Conservation (phyloP, 2,888 invertebrate species). For the Tenthredo notha region DNA sequence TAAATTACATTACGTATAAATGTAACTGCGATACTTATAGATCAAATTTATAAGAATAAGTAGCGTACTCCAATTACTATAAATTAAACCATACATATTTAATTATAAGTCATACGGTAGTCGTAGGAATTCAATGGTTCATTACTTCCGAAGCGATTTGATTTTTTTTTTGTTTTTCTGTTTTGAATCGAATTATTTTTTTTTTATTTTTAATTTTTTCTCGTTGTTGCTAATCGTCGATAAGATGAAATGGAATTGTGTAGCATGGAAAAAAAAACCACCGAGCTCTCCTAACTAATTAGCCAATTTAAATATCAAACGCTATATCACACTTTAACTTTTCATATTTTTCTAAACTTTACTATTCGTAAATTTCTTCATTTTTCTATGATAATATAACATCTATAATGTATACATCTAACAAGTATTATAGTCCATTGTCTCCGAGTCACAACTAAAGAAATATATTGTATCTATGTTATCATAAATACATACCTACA, state of each 20-base stretch:
- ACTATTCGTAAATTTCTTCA: neutral
- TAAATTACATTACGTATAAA: constrained; percentile 42
- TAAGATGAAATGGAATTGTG: constrained; percentile 20
- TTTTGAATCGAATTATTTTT: neutral
- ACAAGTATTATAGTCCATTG: neutral
- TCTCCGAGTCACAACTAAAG: neutral
- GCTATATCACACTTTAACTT: constrained; percentile 33
- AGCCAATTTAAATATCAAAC: constrained; percentile 18
- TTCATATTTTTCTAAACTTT: constrained; percentile 29
- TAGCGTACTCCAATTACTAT: constrained; percentile 46
- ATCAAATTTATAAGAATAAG: constrained; percentile 47
- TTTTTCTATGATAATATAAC: constrained; percentile 17
- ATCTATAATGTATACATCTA: neutral
- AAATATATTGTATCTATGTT: neutral
- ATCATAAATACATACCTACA: neutral
- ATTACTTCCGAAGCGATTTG: neutral
- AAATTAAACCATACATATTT: constrained; percentile 42
- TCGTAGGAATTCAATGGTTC: constrained; percentile 41
- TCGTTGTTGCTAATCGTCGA: neutral
- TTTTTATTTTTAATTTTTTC: neutral
- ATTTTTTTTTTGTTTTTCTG: constrained; percentile 9
- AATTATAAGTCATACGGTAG: constrained; percentile 38
- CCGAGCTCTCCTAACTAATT: constrained; percentile 6
- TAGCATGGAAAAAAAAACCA: neutral
- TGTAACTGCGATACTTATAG: constrained; percentile 42